phyloP scores from a whole-genome alignment of 2,888 invertebrate genomes.

The Cheilosia variabilis region DNA sequence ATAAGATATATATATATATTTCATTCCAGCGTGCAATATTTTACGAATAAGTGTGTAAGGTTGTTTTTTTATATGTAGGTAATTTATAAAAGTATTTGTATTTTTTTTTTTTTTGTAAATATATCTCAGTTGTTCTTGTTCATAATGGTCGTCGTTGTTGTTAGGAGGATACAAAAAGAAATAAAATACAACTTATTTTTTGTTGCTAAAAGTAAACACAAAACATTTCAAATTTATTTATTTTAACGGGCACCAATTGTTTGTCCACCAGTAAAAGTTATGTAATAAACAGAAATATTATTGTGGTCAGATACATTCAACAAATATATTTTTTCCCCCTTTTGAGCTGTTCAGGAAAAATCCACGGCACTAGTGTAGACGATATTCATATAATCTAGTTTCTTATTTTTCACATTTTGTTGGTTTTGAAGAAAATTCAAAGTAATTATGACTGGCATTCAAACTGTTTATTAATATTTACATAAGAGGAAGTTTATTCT shows the following conservation, averaged over 20 bases:
- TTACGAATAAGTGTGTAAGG: slow-evolving; percentile 77
- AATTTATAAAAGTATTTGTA: slow-evolving; percentile 46
- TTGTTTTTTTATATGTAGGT: slow-evolving; percentile 51
- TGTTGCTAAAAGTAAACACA: slow-evolving; percentile 44
- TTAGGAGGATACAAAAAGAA: slow-evolving; percentile 28
- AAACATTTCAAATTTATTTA: slow-evolving; percentile 26
- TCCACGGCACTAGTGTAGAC: not conserved
- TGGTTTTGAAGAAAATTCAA: not conserved
- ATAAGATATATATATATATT: slow-evolving; percentile 75
- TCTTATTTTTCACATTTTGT: not conserved
- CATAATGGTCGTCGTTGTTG: slow-evolving; percentile 27
- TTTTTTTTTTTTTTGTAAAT: not conserved
- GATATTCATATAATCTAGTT: not conserved
- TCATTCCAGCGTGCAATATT: slow-evolving; percentile 79
- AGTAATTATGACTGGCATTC: slow-evolving; percentile 10
- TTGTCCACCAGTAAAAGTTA: slow-evolving; percentile 21
- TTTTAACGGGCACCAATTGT: slow-evolving; percentile 33
- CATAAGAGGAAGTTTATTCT: no score
- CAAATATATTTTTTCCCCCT: slow-evolving; percentile 59
- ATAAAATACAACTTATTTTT: slow-evolving; percentile 12
- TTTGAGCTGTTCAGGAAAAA: slow-evolving; percentile 14
- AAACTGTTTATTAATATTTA: no score
- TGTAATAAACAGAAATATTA: not conserved
- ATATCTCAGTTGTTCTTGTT: slow-evolving; percentile 74
- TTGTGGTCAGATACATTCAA: slow-evolving; percentile 58